Percentiles rank a stretch among this genome's conserved stretches.
Evolutionary conservation across 2,888 invertebrate genomes (phyloP).

Genomic region (Hymenopus coronatus): DNA sequence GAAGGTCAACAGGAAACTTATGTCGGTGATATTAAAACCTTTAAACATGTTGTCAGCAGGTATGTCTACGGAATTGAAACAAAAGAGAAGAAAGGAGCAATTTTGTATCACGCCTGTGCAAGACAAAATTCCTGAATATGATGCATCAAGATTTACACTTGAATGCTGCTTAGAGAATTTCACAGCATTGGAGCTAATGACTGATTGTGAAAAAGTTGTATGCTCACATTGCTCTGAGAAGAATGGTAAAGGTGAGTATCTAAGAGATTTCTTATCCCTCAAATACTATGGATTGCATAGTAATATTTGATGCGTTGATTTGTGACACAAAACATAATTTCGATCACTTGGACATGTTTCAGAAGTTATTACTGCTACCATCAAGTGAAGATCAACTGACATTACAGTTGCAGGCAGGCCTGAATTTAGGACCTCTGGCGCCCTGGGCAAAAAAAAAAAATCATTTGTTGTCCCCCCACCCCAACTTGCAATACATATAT

Average conservation of each 20-base stretch:
- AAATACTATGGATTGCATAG: too few species aligned
- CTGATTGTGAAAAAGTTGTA: slow-evolving; percentile 88
- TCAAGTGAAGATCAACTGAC: too few species aligned
- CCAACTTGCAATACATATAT: too few species aligned
- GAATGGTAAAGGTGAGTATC: slow-evolving; percentile 44
- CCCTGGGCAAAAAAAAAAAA: too few species aligned
- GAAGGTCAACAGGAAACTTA: too few species aligned
- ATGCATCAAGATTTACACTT: background rate
- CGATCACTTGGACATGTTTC: too few species aligned
- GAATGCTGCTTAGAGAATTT: slow-evolving; percentile 68
- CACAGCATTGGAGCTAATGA: slow-evolving; percentile 85
- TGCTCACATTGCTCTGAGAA: slow-evolving; percentile 83
- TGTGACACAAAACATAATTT: too few species aligned
- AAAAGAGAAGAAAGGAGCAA: background rate
- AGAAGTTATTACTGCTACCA: too few species aligned
- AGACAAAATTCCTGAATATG: background rate
- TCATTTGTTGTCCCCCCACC: too few species aligned
- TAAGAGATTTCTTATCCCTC: slow-evolving; percentile 43
- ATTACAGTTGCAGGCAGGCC: too few species aligned
- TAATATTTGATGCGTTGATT: too few species aligned
- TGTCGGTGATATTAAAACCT: background rate
- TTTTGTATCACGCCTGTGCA: background rate
- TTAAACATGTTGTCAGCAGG: background rate
- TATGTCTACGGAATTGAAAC: background rate
- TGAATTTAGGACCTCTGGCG: too few species aligned